Evolutionary conservation across 1,140 invertebrate species (phyloP).

Genomic region (Helicorthomorpha holstii): DNA sequence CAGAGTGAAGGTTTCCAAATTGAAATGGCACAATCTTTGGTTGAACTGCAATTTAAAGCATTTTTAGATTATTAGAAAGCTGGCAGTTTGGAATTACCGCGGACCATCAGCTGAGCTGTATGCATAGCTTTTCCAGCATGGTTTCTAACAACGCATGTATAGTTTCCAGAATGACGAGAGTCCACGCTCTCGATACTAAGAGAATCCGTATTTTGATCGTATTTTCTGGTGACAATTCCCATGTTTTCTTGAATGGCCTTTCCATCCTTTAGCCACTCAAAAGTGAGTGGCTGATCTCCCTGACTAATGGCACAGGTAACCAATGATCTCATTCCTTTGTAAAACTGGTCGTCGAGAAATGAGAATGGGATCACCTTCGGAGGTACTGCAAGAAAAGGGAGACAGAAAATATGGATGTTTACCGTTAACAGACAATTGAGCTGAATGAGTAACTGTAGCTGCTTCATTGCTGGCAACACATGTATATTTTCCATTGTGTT

Average conservation of each 20-base stretch:
- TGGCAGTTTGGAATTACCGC: not conserved
- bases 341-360: too few species aligned
- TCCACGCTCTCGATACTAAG: conserved; percentile 3
- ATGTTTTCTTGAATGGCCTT: conserved; percentile 20
- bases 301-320: conserved; percentile 24
- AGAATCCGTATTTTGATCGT: not conserved
- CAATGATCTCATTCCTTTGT: too few species aligned
- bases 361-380: conserved; percentile 39
- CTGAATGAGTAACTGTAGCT: conserved; percentile 50
- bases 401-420: conserved; percentile 13
- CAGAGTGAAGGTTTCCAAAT: conserved; percentile 39
- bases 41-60: conserved; percentile 44
- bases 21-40: too few species aligned
- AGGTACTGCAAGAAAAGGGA: conserved; percentile 28
- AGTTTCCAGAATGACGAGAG: conserved; percentile 3
- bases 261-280: conserved; percentile 47
- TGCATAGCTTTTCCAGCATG: not conserved
- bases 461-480: conserved; percentile 43
- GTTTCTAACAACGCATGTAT: conserved; percentile 3
- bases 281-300: conserved; percentile 44
- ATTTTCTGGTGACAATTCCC: conserved; percentile 9
- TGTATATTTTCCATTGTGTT: too few species aligned
- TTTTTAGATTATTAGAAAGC: conserved; percentile 24
- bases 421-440: conserved; percentile 68
- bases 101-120: conserved; percentile 5